Conservation (phyloP, 2,113 vertebrate species). For the Castor canadensis region DNA sequence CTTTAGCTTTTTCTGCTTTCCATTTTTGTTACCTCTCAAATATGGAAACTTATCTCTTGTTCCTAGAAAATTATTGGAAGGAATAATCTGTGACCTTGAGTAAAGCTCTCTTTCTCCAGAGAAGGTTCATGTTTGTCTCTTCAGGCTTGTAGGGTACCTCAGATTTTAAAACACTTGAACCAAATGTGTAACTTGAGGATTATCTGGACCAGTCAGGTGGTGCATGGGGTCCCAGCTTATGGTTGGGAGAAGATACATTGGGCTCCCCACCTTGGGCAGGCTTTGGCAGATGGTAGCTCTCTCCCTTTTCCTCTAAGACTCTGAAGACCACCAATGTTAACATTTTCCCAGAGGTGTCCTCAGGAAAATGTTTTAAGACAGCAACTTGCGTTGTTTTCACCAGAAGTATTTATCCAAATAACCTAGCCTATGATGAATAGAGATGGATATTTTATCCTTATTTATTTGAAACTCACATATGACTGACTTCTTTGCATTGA, state of each 20-base stretch:
- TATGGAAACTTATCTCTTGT: not conserved
- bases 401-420: not conserved
- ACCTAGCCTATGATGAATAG: not conserved
- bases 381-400: not conserved
- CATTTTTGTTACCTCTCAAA: not conserved
- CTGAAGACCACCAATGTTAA: not conserved
- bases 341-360: not conserved
- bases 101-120: not conserved
- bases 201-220: not conserved
- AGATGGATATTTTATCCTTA: not conserved
- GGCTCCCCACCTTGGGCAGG: not conserved
- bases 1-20: not conserved
- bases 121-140: not conserved
- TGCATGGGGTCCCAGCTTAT: not conserved
- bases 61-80: not conserved
- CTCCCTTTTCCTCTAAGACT: not conserved
- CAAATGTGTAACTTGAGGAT: not conserved
- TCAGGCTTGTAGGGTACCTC: not conserved
- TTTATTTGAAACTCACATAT: not conserved
- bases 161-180: not conserved
- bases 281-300: not conserved
- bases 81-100: not conserved
- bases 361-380: not conserved
- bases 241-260: not conserved
- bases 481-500: not conserved